Base-by-base conservation (phyloP, 2,113 vertebrate genomes). In the Gadus macrocephalus region DNA sequence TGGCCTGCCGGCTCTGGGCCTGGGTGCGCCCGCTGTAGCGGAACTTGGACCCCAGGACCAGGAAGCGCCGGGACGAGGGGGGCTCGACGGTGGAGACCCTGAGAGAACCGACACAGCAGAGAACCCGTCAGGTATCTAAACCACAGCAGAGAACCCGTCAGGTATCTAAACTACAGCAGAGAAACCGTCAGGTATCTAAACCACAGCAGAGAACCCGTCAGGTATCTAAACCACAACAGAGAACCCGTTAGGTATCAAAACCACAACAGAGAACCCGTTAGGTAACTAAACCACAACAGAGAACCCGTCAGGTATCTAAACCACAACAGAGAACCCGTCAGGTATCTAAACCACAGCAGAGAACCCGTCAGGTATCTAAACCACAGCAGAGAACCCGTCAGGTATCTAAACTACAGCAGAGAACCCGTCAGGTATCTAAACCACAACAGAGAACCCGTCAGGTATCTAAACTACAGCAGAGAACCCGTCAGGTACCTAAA, bases 11-110 rank as follows among this genome's bases (percentile, higher is more conserved):
- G 2, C 94, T 96, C 88, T 98, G 95, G 0, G 94, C 95, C 84
- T 98, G 95, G 3, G 96, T 98, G 2, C 94, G 92, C 0, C 97
- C 97, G 1, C 94, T 95, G 88, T 96, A 98, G 42, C 95, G 93
- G 85, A 98, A 98, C 88, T 95, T 97, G 22, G 96, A 97, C 69
- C 96, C 96, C 87, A 98, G 82, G 0, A 90, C 92, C 58, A 98
- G 88, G 86, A 96, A 95, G 68, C 92, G 89, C 70, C 93, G 93
- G 68, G 95, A 94, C 0, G 95, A 93, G 56, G 96, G 92, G 28
- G 94, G 92, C 80, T 99, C 94, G 1, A 96, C 94, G 68, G 95
- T 92, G 56, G 94, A 93, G 77, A 97, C 90, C 86, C 96, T 98
- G 76, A 17, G 77, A 67, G 27, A 15, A 66, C 6, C 66, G 0